Conservation (phyloP, 2,797 vertebrate genomes). For the Cheracebus regulus region DNA sequence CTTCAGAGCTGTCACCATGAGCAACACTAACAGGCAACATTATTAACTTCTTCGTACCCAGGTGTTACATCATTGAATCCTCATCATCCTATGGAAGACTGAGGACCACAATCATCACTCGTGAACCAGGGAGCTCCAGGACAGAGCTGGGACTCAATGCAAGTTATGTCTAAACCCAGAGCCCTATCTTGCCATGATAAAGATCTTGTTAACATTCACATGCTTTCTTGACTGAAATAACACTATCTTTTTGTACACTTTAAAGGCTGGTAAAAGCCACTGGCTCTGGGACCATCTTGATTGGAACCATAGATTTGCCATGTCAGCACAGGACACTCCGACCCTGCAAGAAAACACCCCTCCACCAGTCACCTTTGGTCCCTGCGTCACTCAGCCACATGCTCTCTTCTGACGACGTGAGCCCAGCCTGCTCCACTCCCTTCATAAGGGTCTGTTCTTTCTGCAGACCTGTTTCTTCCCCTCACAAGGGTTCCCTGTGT, state of each 20-base stretch:
- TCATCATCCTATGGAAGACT: background rate
- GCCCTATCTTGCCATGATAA: background rate
- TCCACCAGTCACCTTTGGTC: background rate
- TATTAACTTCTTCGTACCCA: background rate
- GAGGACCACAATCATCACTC: background rate
- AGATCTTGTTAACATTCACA: constrained; percentile 57
- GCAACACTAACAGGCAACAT: background rate
- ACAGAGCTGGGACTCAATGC: background rate
- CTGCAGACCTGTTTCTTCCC: constrained; percentile 59
- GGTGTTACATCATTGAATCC: background rate
- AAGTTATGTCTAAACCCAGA: background rate
- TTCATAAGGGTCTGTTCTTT: constrained; percentile 55
- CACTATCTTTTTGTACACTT: constrained; percentile 3
- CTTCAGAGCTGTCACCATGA: background rate
- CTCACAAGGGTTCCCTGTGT: constrained; percentile 69
- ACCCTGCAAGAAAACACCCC: background rate
- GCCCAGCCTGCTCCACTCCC: background rate
- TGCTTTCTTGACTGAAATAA: constrained; percentile 26
- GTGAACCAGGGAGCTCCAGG: background rate
- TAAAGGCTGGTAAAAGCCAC: background rate
- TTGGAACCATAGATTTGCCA: background rate
- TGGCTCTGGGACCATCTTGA: background rate
- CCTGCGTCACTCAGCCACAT: too few relatives aligned
- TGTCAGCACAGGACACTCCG: background rate
- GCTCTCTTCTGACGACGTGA: background rate